Evolutionary conservation across 1,140 invertebrate genomes (phyloP).

Genomic region (Manduca sexta): DNA sequence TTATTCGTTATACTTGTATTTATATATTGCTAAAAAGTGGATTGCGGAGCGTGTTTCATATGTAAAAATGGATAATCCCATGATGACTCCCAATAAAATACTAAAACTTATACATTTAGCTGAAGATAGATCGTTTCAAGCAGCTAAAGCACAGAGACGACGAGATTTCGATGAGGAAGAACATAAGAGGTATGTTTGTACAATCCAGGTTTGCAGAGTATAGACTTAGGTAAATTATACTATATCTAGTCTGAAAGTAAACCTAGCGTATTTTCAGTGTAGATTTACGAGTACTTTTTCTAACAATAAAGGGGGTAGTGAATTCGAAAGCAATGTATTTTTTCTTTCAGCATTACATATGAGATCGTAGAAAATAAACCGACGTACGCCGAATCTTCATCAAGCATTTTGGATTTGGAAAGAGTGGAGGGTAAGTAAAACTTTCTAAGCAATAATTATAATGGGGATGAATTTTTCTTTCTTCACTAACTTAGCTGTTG

Average conservation of each 20-base stretch:
- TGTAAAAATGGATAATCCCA: constrained; percentile 48
- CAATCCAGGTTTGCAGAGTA: constrained; percentile 7
- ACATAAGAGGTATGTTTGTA: constrained; percentile 23
- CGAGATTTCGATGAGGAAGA: constrained; percentile 29
- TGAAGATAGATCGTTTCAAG: constrained; percentile 51
- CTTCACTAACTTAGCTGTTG: background rate
- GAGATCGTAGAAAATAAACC: constrained; percentile 23
- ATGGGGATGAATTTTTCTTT: no score
- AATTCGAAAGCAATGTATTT: no score
- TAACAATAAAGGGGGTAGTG: no score
- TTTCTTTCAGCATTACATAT: background rate
- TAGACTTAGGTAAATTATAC: no score
- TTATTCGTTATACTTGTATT: background rate
- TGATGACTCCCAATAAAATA: constrained; percentile 64
- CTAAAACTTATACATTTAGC: constrained; percentile 53
- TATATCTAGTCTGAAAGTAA: background rate
- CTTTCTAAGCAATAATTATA: no score
- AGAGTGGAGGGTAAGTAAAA: constrained; percentile 44
- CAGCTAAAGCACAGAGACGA: constrained; percentile 18
- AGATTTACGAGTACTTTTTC: background rate
- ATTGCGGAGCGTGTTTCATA: no score
- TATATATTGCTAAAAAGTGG: no score
- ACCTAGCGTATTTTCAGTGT: no score
- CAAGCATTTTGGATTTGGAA: constrained; percentile 58
- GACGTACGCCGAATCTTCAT: constrained; percentile 44